Evolutionary conservation across 2,797 vertebrate species (phyloP).

Genomic region (Anguilla anguilla): DNA sequence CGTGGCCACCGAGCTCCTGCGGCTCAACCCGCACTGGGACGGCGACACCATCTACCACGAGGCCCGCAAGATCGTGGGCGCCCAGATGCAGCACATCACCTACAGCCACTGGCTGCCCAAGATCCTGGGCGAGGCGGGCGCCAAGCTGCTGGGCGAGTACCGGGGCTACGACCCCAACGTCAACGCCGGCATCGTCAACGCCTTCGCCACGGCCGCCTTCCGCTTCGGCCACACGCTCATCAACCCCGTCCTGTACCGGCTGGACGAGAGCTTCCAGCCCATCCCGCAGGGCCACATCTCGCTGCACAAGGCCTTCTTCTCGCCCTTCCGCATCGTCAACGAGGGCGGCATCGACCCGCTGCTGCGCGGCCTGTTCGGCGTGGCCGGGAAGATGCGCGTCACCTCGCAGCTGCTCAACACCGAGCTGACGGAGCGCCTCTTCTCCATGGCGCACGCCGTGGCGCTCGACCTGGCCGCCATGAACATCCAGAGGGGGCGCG

Average conservation of each 20-base stretch:
- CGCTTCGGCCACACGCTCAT: constrained; percentile 96
- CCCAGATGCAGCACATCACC: constrained; percentile 97
- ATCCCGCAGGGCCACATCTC: constrained; percentile 90
- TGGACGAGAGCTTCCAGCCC: constrained; percentile 89
- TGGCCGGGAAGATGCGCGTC: constrained; percentile 94
- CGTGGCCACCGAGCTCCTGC: constrained; percentile 86
- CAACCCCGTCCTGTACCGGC: constrained; percentile 89
- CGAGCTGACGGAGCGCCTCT: constrained; percentile 93
- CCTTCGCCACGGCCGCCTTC: constrained; percentile 96
- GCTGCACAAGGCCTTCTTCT: constrained; percentile 97
- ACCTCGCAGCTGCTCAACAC: constrained; percentile 91
- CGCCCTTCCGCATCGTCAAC: constrained; percentile 94
- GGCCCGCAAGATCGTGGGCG: constrained; percentile 92
- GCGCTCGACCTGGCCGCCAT: constrained; percentile 96
- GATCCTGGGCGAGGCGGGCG: constrained; percentile 90
- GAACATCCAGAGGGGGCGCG: constrained; percentile 95
- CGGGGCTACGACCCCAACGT: constrained; percentile 87
- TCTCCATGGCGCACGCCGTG: constrained; percentile 96
- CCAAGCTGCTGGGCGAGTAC: constrained; percentile 88
- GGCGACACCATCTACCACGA: constrained; percentile 97
- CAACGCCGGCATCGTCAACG: constrained; percentile 88
- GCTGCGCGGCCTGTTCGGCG: constrained; percentile 90
- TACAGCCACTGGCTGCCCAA: constrained; percentile 96
- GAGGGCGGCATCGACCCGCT: constrained; percentile 98
- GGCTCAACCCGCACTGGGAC: constrained; percentile 96